Conservation (phyloP, 1,140 invertebrate species). For the Cydia fagiglandana region DNA sequence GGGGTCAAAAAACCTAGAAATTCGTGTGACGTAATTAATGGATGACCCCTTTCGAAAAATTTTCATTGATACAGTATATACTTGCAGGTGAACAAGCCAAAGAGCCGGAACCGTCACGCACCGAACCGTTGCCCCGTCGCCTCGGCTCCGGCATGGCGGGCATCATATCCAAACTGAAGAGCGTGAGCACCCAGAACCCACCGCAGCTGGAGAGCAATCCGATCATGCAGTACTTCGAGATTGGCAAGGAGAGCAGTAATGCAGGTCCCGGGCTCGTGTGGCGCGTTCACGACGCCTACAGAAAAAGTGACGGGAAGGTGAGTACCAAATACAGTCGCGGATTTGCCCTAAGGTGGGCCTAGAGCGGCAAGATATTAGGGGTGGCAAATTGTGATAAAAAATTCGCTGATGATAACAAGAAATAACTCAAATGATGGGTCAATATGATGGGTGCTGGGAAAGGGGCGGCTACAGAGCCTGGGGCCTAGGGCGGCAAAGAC, state of each 20-base stretch:
- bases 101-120: constrained; percentile 34
- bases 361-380: too few relatives aligned
- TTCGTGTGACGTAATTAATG: too few relatives aligned
- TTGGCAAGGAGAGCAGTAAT: constrained; percentile 92
- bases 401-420: too few relatives aligned
- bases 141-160: constrained; percentile 65
- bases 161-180: constrained; percentile 89
- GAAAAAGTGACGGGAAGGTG: constrained; percentile 95
- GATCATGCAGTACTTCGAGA: constrained; percentile 92
- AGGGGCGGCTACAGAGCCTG: too few relatives aligned
- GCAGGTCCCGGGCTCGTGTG: constrained; percentile 95
- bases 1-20: too few relatives aligned
- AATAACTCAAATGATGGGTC: too few relatives aligned
- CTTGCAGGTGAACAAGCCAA: constrained; percentile 35
- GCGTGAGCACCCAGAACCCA: constrained; percentile 74
- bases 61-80: neutral
- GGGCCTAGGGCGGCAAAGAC: too few relatives aligned
- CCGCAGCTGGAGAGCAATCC: constrained; percentile 88
- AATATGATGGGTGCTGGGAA: too few relatives aligned
- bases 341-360: too few relatives aligned
- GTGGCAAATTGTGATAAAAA: too few relatives aligned
- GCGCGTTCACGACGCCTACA: constrained; percentile 94
- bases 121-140: constrained; percentile 45
- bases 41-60: too few relatives aligned
- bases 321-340: too few relatives aligned